Percentiles rank a stretch among this genome's conserved stretches.
These are phyloP conservation scores for Archilochus colubris DNA, from an alignment of 2,113 vertebrate genomes.

Conservation along the genomic window DNA sequence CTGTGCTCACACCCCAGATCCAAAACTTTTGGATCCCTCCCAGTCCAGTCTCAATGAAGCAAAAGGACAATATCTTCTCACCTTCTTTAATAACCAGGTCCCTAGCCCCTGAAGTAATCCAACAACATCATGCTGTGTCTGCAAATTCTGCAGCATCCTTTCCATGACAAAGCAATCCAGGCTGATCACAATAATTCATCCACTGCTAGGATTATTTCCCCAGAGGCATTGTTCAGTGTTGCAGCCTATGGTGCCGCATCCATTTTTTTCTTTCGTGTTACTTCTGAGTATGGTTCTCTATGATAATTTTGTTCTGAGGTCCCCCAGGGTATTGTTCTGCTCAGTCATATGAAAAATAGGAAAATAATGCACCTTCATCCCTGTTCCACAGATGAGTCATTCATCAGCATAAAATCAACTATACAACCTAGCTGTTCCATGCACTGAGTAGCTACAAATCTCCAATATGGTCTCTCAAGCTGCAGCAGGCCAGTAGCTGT, in stretches of 20 bases:
- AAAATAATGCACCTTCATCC: slow-evolving; percentile 60
- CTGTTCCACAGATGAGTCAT: not conserved
- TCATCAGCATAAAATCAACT: slow-evolving; percentile 46
- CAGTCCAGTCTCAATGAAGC: not conserved
- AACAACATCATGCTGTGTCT: not conserved
- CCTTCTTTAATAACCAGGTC: not conserved
- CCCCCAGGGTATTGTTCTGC: slow-evolving; percentile 42
- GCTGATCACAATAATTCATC: slow-evolving; percentile 1
- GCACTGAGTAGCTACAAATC: not conserved
- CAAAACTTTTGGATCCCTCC: not conserved
- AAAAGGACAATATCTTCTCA: not conserved
- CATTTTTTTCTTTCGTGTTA: not conserved
- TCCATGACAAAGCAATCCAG: slow-evolving; percentile 24
- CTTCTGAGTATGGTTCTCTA: slow-evolving; percentile 17
- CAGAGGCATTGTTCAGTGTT: not conserved
- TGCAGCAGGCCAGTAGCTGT: not conserved
- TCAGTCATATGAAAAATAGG: slow-evolving; percentile 49
- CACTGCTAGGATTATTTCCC: slow-evolving; percentile 37
- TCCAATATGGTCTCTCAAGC: not conserved
- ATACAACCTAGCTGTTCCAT: not conserved
- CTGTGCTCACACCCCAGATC: not conserved
- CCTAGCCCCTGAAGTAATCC: not conserved
- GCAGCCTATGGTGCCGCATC: not conserved
- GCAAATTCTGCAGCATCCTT: slow-evolving; percentile 22
- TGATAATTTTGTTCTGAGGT: slow-evolving; percentile 36